Base-by-base conservation (phyloP, 2,113 vertebrate genomes). In the Chloropsis hardwickii region DNA sequence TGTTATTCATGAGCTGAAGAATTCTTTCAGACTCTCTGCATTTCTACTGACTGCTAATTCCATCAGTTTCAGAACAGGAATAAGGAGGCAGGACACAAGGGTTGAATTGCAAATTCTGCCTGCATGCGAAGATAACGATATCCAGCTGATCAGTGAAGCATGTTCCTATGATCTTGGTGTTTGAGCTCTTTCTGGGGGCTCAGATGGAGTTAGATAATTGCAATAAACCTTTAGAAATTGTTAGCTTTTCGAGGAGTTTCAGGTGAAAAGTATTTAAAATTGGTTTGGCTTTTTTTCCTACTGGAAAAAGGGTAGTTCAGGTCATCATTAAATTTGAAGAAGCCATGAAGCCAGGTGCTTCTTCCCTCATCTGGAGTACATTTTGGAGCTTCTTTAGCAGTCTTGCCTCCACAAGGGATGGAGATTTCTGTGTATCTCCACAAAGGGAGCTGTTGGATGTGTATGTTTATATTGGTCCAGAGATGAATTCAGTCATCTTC, bases 1-100 rank as follows among this genome's bases (percentile, higher is more conserved):
- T 85, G 90, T 95, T 96, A 86, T 85, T 94, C 86, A 94, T 92
- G 85, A 97, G 42, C 47, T 56, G 60, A 54, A 95, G 80, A 28
- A 84, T 61, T 78, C 54, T 80, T 93, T 67, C 80, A 92, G 51
- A 33, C 57, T 58, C 6, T 82, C 81, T 88, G 76, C 42, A 13
- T 94, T 94, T 87, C 83, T 35, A 4, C 77, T 51, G 87, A 77
- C 85, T 94, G 56, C 88, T 97, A 89, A 86, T 95, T 81, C 74
- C 33, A 4, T 39, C 28, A 33, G 22, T 57, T 94, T 66, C 27
- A 71, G 88, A 71, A 20, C 67, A 76, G 53, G 40, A 85, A 27
- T 62, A 5, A 70, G 88, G 81, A 92, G 87, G 66, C 73, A 73
- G 81, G 85, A 53, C 25, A 16, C n/a, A 23, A 57, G n/a, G 48